A percentile compares a stretch with the other conserved stretches of the same genome.
phyloP scores from a whole-genome alignment of 2,797 vertebrate genomes.

The Betta splendens region DNA sequence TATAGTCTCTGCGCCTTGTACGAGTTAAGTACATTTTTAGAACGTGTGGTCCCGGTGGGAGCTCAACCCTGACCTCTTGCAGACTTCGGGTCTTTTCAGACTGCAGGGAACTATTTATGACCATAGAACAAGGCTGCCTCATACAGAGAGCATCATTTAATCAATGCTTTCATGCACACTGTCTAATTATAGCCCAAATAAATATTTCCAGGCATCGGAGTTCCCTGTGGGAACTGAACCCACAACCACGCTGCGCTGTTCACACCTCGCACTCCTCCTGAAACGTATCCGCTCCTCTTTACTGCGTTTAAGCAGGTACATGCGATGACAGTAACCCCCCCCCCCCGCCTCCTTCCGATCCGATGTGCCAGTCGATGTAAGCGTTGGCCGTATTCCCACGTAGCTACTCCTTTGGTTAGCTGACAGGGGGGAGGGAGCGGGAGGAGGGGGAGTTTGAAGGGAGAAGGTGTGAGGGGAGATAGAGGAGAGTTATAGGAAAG shows the following conservation, averaged over 20 bases:
- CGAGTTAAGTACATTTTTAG: constrained; percentile 41
- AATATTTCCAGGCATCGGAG: constrained; percentile 16
- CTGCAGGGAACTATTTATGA: constrained; percentile 28
- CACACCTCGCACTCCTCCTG: constrained; percentile 17
- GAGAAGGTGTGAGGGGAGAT: constrained; percentile 60
- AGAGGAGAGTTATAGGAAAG: constrained; percentile 60
- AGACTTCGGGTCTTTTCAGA: constrained; percentile 25
- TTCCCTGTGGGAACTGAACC: constrained; percentile 15
- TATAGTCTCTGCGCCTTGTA: neutral
- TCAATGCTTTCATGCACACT: constrained; percentile 8
- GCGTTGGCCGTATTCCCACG: constrained; percentile 40
- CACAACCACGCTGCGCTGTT: neutral
- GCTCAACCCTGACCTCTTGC: constrained; percentile 22
- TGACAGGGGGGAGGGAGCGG: constrained; percentile 26
- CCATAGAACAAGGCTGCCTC: constrained; percentile 5
- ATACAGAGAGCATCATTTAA: constrained; percentile 20
- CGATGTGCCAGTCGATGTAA: constrained; percentile 65
- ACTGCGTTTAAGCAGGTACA: constrained; percentile 23
- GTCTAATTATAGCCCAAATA: constrained; percentile 31
- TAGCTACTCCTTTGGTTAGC: constrained; percentile 45
- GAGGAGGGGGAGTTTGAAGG: constrained; percentile 22
- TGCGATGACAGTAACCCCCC: constrained; percentile 49
- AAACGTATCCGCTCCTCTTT: constrained; percentile 41
- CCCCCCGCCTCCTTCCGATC: constrained; percentile 35
- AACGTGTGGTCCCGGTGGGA: constrained; percentile 14